phyloP scores from a whole-genome alignment of 1,140 invertebrate species.

The Atta cephalotes region DNA sequence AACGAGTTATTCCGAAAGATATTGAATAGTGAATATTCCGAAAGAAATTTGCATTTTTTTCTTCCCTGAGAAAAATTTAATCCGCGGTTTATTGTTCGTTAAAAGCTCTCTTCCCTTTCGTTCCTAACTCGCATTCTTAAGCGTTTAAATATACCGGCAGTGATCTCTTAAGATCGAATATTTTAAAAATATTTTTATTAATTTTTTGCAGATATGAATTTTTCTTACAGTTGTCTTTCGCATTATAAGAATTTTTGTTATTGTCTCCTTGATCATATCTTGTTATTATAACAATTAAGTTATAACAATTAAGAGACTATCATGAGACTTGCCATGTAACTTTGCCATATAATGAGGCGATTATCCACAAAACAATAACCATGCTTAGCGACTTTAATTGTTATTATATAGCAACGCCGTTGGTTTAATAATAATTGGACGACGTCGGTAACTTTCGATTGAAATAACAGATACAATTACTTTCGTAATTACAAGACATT shows the following conservation, averaged over 20 bases:
- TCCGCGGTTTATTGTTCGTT: slow-evolving; percentile 49
- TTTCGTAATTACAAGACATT: slow-evolving; percentile 49
- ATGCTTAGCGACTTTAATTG: slow-evolving; percentile 55
- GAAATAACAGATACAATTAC: slow-evolving; percentile 61
- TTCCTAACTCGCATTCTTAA: not conserved
- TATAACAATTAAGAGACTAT: not conserved
- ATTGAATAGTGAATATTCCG: slow-evolving; percentile 27
- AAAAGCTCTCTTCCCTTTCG: slow-evolving; percentile 3
- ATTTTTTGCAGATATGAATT: not conserved
- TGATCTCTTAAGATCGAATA: not conserved
- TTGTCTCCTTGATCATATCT: not conserved
- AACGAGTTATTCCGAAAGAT: not conserved
- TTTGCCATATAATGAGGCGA: not conserved
- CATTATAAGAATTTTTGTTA: not conserved
- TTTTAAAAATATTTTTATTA: slow-evolving; percentile 21
- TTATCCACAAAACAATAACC: not conserved
- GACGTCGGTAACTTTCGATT: slow-evolving; percentile 22
- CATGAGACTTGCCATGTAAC: not conserved
- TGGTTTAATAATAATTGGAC: slow-evolving; percentile 1
- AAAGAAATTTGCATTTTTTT: slow-evolving; percentile 48
- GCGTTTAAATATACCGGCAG: not conserved
- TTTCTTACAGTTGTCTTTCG: not conserved
- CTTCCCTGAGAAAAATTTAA: slow-evolving; percentile 44
- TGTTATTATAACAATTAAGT: not conserved
- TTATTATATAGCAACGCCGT: slow-evolving; percentile 6